These are phyloP conservation scores for Neodiprion virginianus DNA, from an alignment of 1,140 invertebrate species.

Conservation along the genomic window DNA sequence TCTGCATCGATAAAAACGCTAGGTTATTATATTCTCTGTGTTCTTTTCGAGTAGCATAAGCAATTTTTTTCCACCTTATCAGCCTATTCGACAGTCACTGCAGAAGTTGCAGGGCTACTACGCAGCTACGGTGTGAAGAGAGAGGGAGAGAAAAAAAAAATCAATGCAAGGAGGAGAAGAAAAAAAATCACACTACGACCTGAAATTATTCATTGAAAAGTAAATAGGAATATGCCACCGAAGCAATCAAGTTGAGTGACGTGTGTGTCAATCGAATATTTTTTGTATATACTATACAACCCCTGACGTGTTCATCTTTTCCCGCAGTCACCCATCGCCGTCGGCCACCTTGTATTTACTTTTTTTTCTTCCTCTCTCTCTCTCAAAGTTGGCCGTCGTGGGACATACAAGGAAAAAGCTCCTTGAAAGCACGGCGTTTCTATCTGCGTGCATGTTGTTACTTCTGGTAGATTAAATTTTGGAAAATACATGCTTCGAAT, in stretches of 20 bases:
- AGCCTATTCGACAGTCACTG: too few species aligned
- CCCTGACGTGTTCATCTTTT: not conserved
- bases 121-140: not conserved
- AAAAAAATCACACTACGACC: not conserved
- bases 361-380: not conserved
- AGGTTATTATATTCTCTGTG: too few species aligned
- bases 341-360: not conserved
- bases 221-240: not conserved
- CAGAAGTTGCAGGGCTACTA: too few species aligned
- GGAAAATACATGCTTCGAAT: too few species aligned
- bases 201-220: slow-evolving; percentile 6
- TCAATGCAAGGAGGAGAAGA: not conserved
- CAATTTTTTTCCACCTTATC: too few species aligned
- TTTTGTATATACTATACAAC: not conserved
- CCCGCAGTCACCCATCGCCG: not conserved
- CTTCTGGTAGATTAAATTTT: too few species aligned
- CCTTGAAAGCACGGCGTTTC: too few species aligned
- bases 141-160: not conserved
- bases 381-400: too few species aligned
- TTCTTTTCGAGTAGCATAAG: too few species aligned
- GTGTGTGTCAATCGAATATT: not conserved
- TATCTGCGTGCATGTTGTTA: too few species aligned
- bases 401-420: too few species aligned
- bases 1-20: too few species aligned
- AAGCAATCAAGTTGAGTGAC: not conserved